Evolutionary conservation across 2,888 invertebrate genomes (phyloP), one percentile per base, ranked within the genome.

Genomic region (Oxystoma pomonae): DNA sequence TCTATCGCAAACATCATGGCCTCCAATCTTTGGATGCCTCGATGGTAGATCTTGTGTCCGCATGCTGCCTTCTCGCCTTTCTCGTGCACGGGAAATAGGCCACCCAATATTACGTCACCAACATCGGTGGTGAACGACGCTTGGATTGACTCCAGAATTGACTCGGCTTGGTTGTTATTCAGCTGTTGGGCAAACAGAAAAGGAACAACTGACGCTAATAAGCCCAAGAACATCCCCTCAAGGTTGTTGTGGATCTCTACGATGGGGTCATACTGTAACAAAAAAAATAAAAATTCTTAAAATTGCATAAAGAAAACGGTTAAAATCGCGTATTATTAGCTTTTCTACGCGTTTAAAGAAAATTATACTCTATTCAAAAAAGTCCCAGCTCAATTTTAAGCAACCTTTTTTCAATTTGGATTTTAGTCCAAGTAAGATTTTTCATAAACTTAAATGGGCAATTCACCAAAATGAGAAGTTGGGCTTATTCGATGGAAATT

Each of bases 11-110:
- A 87, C 67, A 87, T 77, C 80, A 87, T 82, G 1, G 87, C 87
- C 75, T 87, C 88, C 65, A 87, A 76, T 9, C 85, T 82, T 70
- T 87, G 87, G 5, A 87, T 82, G 3, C 87, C 87, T 51, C 87
- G 84, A 71, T 86, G 84, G 68, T 83, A 82, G 73, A 86, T 81
- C 71, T 81, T 83, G 20, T 77, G 78, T 0, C 82, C 82, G 69
- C 83, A 83, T 56, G 81, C 75, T 18, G 78, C 75, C 51, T 77
- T 71, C 65, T 85, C 84, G 5, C 83, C 78, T 73, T 85, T 82
- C 67, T 83, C 83, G 73, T 87, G 87, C 7, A 87, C 83, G 1
- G 87, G 87, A 75, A 87, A 86, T 56, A 87, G 71, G 1, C 86
- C 86, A 0, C 86, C 87, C 2, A 87, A 77, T 58, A 86, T 82